These are phyloP conservation scores for Gallinago media DNA, from an alignment of 2,113 vertebrate genomes.

Conservation along the genomic window DNA sequence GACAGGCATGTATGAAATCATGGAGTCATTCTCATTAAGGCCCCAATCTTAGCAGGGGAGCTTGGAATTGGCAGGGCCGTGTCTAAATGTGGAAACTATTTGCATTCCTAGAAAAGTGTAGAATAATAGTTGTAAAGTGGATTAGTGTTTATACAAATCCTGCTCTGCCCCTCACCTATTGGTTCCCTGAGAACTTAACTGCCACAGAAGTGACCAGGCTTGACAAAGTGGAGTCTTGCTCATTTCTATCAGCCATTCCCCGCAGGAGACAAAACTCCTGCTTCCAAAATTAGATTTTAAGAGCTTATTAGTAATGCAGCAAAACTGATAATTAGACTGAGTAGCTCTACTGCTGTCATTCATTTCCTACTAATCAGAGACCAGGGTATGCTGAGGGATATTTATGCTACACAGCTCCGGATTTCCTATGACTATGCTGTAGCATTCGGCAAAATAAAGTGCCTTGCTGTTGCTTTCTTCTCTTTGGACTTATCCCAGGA, in stretches of 20 bases:
- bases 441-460: slow-evolving; percentile 8
- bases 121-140: not conserved
- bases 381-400: not conserved
- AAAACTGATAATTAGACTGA: slow-evolving; percentile 59
- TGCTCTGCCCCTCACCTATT: not conserved
- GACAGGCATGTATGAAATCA: not conserved
- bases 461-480: not conserved
- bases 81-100: not conserved
- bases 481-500: slow-evolving; percentile 22
- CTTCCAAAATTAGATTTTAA: slow-evolving; percentile 63
- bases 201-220: not conserved
- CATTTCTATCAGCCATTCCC: not conserved
- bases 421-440: slow-evolving; percentile 36
- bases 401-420: slow-evolving; percentile 13
- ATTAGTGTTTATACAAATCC: not conserved
- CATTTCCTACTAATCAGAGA: slow-evolving; percentile 62
- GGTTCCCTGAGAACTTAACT: not conserved
- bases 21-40: not conserved
- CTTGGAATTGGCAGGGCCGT: not conserved
- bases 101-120: not conserved
- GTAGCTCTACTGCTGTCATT: slow-evolving; percentile 50
- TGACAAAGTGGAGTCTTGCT: not conserved
- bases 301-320: slow-evolving; percentile 42
- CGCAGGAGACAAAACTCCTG: not conserved
- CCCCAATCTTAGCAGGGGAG: not conserved